phyloP scores from a whole-genome alignment of 2,797 vertebrate species.

The Parauchenoglanis punctatus region DNA sequence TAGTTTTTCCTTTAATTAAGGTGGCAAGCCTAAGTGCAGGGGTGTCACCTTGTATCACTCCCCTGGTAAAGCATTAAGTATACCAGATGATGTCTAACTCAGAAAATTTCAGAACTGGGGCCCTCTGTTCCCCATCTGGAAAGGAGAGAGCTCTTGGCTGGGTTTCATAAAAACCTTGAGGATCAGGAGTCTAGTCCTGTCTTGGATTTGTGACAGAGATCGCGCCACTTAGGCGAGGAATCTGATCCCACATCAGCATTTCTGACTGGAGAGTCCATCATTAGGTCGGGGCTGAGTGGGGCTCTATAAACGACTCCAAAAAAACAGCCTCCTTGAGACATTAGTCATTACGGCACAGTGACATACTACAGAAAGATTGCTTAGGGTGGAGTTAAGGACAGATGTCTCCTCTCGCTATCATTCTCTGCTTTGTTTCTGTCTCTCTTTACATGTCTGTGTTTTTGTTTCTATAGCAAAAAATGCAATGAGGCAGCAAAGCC shows the following conservation, averaged over 20 bases:
- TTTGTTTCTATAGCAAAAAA: constrained; percentile 36
- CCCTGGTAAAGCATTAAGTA: not conserved
- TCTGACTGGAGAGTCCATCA: constrained; percentile 31
- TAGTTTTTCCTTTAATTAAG: not conserved
- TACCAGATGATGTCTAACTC: not conserved
- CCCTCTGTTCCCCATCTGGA: not conserved
- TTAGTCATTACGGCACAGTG: constrained; percentile 31
- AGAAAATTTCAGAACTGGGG: constrained; percentile 17
- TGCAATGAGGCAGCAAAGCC: constrained; percentile 45
- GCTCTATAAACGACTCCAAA: constrained; percentile 24
- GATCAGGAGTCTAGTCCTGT: constrained; percentile 5
- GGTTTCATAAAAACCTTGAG: not conserved
- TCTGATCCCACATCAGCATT: constrained; percentile 30
- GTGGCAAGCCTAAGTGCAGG: not conserved
- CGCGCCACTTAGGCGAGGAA: constrained; percentile 16
- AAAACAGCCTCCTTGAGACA: constrained; percentile 43
- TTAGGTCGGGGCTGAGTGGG: constrained; percentile 38
- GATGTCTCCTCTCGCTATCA: not conserved
- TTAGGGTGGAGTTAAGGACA: constrained; percentile 26
- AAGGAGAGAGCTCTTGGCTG: not conserved
- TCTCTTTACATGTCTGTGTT: constrained; percentile 2
- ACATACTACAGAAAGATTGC: constrained; percentile 32
- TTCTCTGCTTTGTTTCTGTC: constrained; percentile 10
- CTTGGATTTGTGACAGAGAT: constrained; percentile 11
- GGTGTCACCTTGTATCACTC: not conserved